Evolutionary conservation across 2,113 vertebrate genomes (phyloP), one percentile per base, ranked within the genome.

Genomic region (Tylochromis polylepis): DNA sequence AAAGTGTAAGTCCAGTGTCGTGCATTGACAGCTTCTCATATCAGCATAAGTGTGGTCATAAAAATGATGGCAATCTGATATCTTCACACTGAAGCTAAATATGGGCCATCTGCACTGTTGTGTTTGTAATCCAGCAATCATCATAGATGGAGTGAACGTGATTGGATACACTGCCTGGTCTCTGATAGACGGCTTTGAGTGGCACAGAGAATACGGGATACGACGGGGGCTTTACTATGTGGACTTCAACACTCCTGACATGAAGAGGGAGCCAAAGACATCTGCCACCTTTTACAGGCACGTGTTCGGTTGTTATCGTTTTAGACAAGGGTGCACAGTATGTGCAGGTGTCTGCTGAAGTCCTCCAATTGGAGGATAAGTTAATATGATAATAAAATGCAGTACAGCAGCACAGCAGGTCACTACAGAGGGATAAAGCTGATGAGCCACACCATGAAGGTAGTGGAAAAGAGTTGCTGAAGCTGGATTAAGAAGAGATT

Each of bases 91-190:
- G 6, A 53, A 62, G 4, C 27, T 51, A 78, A 38, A 27, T 34
- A 36, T 11, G 36, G 15, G 14, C 10, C 72, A 46, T 29, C 29
- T 57, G 75, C 65, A 3, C 34, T n/a, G 22, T 22, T 77, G 34
- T 84, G 62, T 87, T 36, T 84, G 89, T 51, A 67, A 29, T 82
- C 3, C 90, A 99, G 99, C 99, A 6, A 97, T 99, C 86, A 94
- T 94, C 79, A 96, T 97, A 0, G 99, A 99, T 0, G 94, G 95
- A 18, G 97, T 99, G 56, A 92, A 97, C 0, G 97, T 99, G 86
- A 97, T 99, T 8, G 99, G 99, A 75, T 99, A 98, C 96, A 99
- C 98, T 0, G 98, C 97, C 11, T 99, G 98, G 98, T 99, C 99
- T 22, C 97, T 99, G 90, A 94, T 99, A 67, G 99, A 99, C 6